phyloP scores from a whole-genome alignment of 2,113 vertebrate genomes.

The Callorhinus ursinus region DNA sequence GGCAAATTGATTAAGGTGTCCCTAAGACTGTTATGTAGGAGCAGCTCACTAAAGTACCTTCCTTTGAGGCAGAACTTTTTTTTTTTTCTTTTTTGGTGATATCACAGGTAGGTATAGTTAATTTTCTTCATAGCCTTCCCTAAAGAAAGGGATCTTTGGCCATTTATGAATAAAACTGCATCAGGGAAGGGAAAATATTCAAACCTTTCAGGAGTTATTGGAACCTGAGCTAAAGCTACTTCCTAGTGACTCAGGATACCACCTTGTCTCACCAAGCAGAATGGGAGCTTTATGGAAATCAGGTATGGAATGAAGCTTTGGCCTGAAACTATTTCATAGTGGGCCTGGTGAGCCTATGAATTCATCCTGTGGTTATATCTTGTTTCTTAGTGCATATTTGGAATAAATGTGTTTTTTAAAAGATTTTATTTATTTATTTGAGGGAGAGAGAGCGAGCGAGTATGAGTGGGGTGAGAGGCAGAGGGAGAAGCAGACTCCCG shows the following conservation, averaged over 20 bases:
- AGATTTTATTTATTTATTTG: no score
- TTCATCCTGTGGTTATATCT: neutral
- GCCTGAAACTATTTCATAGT: neutral
- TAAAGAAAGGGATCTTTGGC: constrained; percentile 14
- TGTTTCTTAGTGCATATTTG: constrained; percentile 14
- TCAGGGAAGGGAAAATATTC: constrained; percentile 3
- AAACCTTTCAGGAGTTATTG: neutral
- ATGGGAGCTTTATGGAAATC: constrained; percentile 18
- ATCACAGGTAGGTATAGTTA: neutral
- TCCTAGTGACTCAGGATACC: neutral
- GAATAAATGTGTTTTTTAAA: neutral
- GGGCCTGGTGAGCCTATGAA: neutral
- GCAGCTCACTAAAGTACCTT: neutral
- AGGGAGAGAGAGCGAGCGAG: no score
- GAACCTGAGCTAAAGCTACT: constrained; percentile 26
- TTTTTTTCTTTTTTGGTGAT: neutral
- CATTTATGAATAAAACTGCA: neutral
- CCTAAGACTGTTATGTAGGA: neutral
- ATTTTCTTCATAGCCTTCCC: constrained; percentile 31
- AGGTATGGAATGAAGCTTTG: neutral
- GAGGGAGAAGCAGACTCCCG: no score
- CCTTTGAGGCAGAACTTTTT: neutral
- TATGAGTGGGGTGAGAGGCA: no score
- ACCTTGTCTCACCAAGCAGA: neutral
- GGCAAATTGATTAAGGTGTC: neutral